Evolutionary conservation across 2,797 vertebrate genomes (phyloP).

Genomic region (Balearica regulorum): DNA sequence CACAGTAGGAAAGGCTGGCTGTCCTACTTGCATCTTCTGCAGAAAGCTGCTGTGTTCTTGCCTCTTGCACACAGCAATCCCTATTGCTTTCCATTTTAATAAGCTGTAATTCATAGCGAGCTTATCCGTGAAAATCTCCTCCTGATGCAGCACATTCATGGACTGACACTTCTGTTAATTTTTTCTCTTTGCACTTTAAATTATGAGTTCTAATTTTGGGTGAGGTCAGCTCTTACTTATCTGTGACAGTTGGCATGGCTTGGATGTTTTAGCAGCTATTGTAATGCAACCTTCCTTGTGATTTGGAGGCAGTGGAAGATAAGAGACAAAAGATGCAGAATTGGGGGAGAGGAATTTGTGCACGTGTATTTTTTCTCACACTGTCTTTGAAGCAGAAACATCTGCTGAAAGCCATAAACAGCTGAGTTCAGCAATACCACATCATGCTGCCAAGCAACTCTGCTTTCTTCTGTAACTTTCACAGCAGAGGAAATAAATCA

Average conservation of each 20-base stretch:
- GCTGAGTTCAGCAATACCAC: conserved; percentile 66
- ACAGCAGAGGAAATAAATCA: conserved; percentile 63
- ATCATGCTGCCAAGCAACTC: conserved; percentile 37
- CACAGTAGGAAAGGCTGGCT: not conserved
- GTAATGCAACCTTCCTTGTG: not conserved
- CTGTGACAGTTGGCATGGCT: not conserved
- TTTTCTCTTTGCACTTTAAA: not conserved
- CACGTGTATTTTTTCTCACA: not conserved
- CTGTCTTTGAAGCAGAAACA: conserved; percentile 54
- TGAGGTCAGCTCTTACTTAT: not conserved
- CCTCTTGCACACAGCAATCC: not conserved
- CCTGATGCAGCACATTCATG: not conserved
- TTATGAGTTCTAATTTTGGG: not conserved
- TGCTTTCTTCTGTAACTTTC: conserved; percentile 54
- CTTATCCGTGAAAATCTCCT: not conserved
- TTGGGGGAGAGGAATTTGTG: not conserved
- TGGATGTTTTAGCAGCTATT: not conserved
- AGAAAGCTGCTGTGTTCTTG: not conserved
- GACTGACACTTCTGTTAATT: not conserved
- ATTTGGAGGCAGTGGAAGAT: not conserved
- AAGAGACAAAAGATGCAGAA: conserved; percentile 18
- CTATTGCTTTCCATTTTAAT: not conserved
- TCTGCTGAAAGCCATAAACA: conserved; percentile 51
- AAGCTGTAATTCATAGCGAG: not conserved
- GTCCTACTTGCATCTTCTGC: not conserved